Base-by-base conservation (phyloP, 2,113 vertebrate genomes). In the Syngnathus floridae region DNA sequence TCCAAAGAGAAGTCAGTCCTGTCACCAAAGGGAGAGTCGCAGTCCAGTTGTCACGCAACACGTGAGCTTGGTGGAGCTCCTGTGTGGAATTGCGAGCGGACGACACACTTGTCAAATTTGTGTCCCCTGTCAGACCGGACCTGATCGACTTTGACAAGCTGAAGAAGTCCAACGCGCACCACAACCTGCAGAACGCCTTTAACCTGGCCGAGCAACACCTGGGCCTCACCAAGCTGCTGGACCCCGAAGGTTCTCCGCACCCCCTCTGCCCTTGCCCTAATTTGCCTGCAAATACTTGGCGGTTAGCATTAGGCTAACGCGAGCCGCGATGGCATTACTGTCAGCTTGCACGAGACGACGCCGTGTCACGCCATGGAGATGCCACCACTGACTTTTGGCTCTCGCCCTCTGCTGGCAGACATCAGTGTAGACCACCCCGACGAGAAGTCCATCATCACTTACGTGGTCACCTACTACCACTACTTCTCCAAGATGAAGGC, bases 401-500 rank as follows among this genome's bases (percentile, higher is more conserved):
- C n/a, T 43, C 9, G 17, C 10, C 13, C 22, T 19, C n/a, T 35
- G 21, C 4, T 19, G 17, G 3, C 63, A 84, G 96, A 98, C 88
- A 97, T 98, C 92, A 98, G 95, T 14, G 97, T 98, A 72, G 96
- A 99, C 85, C 95, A 98, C 48, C 95, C 97, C 1, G 96, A 99
- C 67, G 95, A 98, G 87, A 99, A 99, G 80, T 99, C 96, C 46
- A 95, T 99, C 80, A 99, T 98, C 90, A 98, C 97, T 51, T 98
- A 99, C 0, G 94, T 98, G 70, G 95, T 97, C 65, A 99, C 97
- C 0, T 98, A 99, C 59, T 99, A 99, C 84, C 96, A 99, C 89
- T 99, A 99, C 89, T 99, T 99, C 91, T 98, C 95, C 72, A 99
- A 99, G 91, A 99, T 99, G 96, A 99, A 99, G 88, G 96, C 96